Base-by-base conservation (phyloP, 2,797 vertebrate genomes). In the Alca torda region DNA sequence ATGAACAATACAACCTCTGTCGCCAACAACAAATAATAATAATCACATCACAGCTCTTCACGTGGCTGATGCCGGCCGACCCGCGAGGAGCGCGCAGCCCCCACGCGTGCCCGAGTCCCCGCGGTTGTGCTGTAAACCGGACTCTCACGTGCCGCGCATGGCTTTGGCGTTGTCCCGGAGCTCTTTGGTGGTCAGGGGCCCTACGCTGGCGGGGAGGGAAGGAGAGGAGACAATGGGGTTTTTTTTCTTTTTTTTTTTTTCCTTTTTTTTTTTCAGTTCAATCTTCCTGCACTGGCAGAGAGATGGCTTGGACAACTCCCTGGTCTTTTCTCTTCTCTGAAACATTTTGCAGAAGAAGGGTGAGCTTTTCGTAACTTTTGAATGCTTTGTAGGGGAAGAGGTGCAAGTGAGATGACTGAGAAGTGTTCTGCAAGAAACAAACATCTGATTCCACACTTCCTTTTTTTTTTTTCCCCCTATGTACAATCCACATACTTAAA, bases 21-120 rank as follows among this genome's bases (percentile, higher is more conserved):
- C 89, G 30, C 21, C 94, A 82, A 8, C 69, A 81, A 70, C 48
- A 45, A 84, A 57, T 45, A 83, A 67, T 31, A 76, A 69, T 8
- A 72, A 89, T 70, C 73, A 61, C 72, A 59, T 94, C 94, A 95
- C 95, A 93, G 95, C 93, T 96, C 92, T 30, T 96, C 94, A 57
- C 93, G 11, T 68, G 90, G 92, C 89, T 81, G 95, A 84, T 41
- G 80, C 74, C 30, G 33, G 61, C 72, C 3, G n/a, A n/a, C 45
- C 59, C 24, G 2, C 11, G 3, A 28, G 83, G 64, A 68, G 53
- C 8, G 3, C 13, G 20, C 51, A 16, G 63, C 16, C 26, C 51
- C 45, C 6, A 5, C 13, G 11, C 7, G 13, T 35, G 59, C 69
- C 76, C 30, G 7, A 70, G 59, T 45, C 46, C 70, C 81, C 28